phyloP scores from a whole-genome alignment of 2,113 vertebrate genomes.

The Corythoichthys intestinalis region DNA sequence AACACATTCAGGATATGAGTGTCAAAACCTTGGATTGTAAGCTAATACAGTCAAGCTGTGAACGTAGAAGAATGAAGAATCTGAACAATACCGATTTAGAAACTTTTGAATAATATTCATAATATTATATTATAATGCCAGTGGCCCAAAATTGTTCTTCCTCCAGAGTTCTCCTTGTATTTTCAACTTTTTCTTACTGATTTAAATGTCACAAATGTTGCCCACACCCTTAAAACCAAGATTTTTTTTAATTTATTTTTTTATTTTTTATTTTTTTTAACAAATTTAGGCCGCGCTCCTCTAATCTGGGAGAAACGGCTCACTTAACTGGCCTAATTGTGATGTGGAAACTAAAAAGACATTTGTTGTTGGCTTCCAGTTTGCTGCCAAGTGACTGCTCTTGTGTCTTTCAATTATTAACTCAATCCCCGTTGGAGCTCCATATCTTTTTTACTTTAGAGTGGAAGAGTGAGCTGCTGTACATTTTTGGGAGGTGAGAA shows the following conservation, averaged over 20 bases:
- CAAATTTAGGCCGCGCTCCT: conserved; percentile 22
- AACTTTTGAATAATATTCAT: conserved; percentile 11
- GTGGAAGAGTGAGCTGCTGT: conserved; percentile 10
- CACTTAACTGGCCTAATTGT: conserved; percentile 52
- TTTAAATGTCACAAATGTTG: conserved; percentile 5
- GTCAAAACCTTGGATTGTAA: conserved; percentile 8
- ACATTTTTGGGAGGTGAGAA: conserved; percentile 19
- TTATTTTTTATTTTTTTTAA: neutral
- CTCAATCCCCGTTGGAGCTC: conserved; percentile 1
- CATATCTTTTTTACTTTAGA: conserved; percentile 21
- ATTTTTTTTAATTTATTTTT: conserved; percentile 4
- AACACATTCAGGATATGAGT: conserved; percentile 29
- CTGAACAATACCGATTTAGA: conserved; percentile 37
- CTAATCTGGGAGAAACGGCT: conserved; percentile 44
- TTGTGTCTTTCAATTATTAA: conserved; percentile 31
- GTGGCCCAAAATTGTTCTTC: no score
- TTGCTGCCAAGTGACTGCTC: conserved; percentile 29
- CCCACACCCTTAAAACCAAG: conserved; percentile 14
- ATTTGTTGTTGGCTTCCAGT: conserved; percentile 56
- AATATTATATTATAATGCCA: no score
- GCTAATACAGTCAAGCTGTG: conserved; percentile 25
- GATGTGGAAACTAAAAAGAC: conserved; percentile 51
- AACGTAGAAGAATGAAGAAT: conserved; percentile 39
- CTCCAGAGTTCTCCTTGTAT: no score
- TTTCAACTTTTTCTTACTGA: neutral